Conservation (phyloP, 2,888 invertebrate genomes). For the Busseola fusca region DNA sequence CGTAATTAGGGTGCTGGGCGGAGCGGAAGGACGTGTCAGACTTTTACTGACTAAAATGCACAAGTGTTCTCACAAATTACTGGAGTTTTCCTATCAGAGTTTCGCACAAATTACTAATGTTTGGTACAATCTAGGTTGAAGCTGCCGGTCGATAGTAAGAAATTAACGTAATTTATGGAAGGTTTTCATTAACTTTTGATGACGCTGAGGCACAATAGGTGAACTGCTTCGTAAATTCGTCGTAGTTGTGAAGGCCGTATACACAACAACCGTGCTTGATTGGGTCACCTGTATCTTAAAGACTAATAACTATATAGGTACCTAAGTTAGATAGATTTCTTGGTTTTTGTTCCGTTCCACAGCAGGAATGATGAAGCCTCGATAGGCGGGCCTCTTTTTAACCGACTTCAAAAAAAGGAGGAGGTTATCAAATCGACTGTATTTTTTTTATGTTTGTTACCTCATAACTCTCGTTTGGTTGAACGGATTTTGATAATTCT, state of each 20-base stretch:
- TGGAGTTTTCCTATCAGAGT: too few species aligned
- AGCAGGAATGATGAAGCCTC: neutral
- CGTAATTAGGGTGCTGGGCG: too few species aligned
- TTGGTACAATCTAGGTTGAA: conserved; percentile 40
- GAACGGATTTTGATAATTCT: too few species aligned
- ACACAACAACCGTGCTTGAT: neutral
- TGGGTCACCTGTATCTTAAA: neutral
- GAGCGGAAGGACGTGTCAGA: too few species aligned
- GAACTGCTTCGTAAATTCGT: conserved; percentile 5
- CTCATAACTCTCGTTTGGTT: too few species aligned
- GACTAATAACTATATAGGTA: neutral
- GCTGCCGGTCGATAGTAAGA: conserved; percentile 23
- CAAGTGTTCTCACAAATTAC: too few species aligned
- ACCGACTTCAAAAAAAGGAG: too few species aligned
- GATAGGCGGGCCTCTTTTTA: neutral
- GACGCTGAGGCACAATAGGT: neutral
- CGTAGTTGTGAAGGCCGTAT: conserved; percentile 9
- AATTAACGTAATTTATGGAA: conserved; percentile 11
- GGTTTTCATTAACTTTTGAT: conserved; percentile 31
- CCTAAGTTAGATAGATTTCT: neutral
- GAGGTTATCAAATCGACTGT: too few species aligned
- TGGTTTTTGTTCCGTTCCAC: neutral
- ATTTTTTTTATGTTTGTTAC: too few species aligned
- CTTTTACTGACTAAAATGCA: too few species aligned
- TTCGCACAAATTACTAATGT: too few species aligned